Evolutionary conservation across 1,140 invertebrate species (phyloP), one percentile per base, ranked within the genome.

Genomic region (Euura saliciscinereae): DNA sequence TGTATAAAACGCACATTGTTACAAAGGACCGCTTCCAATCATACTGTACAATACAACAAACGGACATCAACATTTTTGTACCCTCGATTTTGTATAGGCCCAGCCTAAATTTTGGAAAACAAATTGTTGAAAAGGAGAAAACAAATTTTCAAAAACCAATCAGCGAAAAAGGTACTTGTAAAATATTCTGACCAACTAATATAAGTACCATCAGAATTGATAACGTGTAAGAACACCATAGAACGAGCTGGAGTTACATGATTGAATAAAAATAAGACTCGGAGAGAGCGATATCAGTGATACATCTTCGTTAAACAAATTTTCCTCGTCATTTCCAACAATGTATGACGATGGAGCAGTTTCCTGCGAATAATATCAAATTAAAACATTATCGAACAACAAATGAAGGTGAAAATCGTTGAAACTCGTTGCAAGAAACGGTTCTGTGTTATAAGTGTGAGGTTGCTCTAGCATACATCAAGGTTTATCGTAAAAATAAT

Each of bases 1-100:
- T 75, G 78, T 84, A 84, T 82, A 87, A 86, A 87, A 85, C 81
- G 73, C 83, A 84, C 79, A 84, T 82, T 75, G 73, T 80, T 84
- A 84, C 78, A 84, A 83, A 83, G 72, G 77, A 81, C 76, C 75
- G 71, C 72, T 77, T 80, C 28, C 77, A 75, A 74, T 79, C 75
- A 77, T 78, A 76, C 77, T 83, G 73, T 81, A 82, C 77, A 83
- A 79, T 77, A 78, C 72, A 80, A 28, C 28, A 28, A 28, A 78
- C 77, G 72, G 76, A 80, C 77, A 79, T 81, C 81, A 66, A 78
- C 78, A 76, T 75, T 83, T 28, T 84, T 81, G 78, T 83, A 81
- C 75, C 76, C 71, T 83, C 82, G 73, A 75, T 77, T 80, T 79
- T 76, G 76, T 75, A 72, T 81, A 83, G 80, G 81, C 79, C 80